These are phyloP conservation scores for Phaetusa simplex DNA, from an alignment of 2,113 vertebrate genomes.

Conservation along the genomic window DNA sequence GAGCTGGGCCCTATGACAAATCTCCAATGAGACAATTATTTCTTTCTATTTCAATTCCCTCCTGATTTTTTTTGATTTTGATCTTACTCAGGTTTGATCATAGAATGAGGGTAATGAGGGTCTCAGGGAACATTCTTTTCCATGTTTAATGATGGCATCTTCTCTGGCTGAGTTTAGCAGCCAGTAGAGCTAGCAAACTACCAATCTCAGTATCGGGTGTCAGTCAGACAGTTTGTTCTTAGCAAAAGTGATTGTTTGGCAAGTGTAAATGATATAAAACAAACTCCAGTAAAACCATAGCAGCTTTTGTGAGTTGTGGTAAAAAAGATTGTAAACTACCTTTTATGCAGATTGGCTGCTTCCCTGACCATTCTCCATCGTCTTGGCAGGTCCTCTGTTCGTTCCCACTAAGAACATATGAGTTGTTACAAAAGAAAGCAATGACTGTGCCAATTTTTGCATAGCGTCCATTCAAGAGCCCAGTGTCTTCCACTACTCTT, in stretches of 20 bases:
- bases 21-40: neutral
- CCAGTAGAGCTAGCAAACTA: neutral
- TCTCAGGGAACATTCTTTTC: neutral
- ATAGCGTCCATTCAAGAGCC: slow-evolving; percentile 71
- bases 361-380: slow-evolving; percentile 90
- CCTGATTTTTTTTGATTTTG: neutral
- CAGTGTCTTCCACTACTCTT: slow-evolving; percentile 86
- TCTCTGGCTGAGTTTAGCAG: neutral
- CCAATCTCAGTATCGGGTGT: neutral
- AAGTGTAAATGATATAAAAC: neutral
- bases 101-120: neutral
- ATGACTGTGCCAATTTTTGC: slow-evolving; percentile 82
- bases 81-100: neutral
- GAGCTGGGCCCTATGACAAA: neutral
- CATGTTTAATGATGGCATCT: neutral
- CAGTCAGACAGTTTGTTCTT: neutral
- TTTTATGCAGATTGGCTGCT: slow-evolving; percentile 88
- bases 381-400: slow-evolving; percentile 88
- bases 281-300: neutral
- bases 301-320: neutral
- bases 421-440: slow-evolving; percentile 91
- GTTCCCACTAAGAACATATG: slow-evolving; percentile 86
- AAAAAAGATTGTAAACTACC: slow-evolving; percentile 72
- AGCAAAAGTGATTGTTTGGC: neutral
- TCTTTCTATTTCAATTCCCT: neutral